Evolutionary conservation across 2,797 vertebrate genomes (phyloP).

Genomic region (Oryzias dopingdopingensis): DNA sequence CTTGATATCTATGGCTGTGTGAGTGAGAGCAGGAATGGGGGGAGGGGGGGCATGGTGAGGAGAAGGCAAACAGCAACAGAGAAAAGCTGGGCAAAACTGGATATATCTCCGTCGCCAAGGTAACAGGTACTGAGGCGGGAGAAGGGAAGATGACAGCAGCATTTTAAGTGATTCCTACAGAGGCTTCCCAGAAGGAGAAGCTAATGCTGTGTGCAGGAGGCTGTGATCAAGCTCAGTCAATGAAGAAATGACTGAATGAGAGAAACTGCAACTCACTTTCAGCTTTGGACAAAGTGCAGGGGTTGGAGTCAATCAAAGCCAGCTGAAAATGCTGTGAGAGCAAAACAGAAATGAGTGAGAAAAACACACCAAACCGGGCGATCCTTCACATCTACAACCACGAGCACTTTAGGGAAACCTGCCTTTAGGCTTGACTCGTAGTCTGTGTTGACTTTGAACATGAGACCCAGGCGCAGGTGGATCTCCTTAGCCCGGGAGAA

Average conservation of each 20-base stretch:
- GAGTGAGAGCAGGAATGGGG: conserved; percentile 36
- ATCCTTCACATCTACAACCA: neutral
- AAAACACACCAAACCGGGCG: too few relatives aligned
- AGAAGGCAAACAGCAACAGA: conserved; percentile 44
- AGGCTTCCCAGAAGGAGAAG: conserved; percentile 12
- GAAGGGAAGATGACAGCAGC: conserved; percentile 46
- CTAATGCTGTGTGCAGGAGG: neutral
- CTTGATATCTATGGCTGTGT: conserved; percentile 40
- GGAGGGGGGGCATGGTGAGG: conserved; percentile 32
- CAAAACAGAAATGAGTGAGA: neutral
- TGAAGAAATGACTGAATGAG: neutral
- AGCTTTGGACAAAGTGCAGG: conserved; percentile 99
- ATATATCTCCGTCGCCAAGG: conserved; percentile 64
- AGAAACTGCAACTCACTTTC: conserved; percentile 87
- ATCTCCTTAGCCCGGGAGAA: conserved; percentile 99
- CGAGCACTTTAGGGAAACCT: neutral
- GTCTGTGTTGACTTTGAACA: conserved; percentile 99
- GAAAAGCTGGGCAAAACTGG: conserved; percentile 32
- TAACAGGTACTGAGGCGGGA: conserved; percentile 60
- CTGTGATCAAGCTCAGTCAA: neutral
- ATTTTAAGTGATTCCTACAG: conserved; percentile 45
- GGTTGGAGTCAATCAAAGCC: conserved; percentile 99
- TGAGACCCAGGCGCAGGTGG: conserved; percentile 97
- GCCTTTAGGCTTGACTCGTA: conserved; percentile 99
- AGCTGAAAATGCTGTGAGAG: conserved; percentile 96